Conservation (phyloP, 2,113 vertebrate species). For the Pan paniscus region DNA sequence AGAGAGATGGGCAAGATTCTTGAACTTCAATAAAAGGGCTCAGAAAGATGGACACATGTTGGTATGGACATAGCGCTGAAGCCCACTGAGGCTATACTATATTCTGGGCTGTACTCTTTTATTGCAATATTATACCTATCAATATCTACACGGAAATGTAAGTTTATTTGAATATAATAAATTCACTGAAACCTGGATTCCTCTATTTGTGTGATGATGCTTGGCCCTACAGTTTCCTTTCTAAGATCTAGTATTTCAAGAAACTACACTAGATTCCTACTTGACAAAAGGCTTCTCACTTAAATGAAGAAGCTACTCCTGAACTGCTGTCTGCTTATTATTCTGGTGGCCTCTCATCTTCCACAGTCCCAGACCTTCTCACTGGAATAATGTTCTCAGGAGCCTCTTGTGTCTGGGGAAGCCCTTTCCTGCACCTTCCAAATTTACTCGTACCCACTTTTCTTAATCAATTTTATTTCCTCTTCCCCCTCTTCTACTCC, state of each 20-base stretch:
- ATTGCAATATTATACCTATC: background rate
- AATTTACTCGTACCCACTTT: background rate
- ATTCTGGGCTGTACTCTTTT: background rate
- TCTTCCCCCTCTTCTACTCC: background rate
- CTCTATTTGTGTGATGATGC: background rate
- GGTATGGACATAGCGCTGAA: background rate
- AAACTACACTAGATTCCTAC: background rate
- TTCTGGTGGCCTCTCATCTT: background rate
- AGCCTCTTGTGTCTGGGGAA: background rate
- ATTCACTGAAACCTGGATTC: background rate
- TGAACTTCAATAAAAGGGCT: background rate
- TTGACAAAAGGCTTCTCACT: background rate
- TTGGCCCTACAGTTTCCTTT: background rate
- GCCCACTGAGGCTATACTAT: background rate
- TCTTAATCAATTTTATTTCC: slow-evolving; percentile 21
- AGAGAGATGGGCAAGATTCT: background rate
- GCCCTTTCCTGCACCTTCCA: background rate
- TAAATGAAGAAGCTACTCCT: background rate
- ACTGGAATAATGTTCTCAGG: background rate
- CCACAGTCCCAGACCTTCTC: background rate
- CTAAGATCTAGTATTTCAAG: background rate
- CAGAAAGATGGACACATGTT: background rate
- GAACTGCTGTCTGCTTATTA: background rate
- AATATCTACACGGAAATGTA: background rate
- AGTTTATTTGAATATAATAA: background rate